Percentiles rank a stretch among this genome's conserved stretches.
Evolutionary conservation across 2,888 invertebrate genomes (phyloP).

Genomic region (Monopis laevigella): DNA sequence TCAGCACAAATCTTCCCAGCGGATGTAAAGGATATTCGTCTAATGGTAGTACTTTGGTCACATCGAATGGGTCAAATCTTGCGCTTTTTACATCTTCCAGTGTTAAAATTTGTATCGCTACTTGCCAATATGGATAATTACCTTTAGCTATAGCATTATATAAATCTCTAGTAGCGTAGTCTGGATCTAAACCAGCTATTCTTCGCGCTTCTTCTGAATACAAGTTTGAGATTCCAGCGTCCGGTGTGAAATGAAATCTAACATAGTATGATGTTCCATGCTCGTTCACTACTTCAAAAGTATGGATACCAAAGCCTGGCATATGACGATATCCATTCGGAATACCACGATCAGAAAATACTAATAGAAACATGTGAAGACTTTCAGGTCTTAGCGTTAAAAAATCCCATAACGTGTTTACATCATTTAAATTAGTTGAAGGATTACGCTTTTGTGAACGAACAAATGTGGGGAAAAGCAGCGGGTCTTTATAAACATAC

Average conservation of each 20-base stretch:
- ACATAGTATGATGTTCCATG: conserved; percentile 75
- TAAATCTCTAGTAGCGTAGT: conserved; percentile 85
- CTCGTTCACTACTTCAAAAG: conserved; percentile 84
- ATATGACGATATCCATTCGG: conserved; percentile 90
- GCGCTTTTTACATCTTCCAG: conserved; percentile 78
- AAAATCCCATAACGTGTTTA: conserved; percentile 94
- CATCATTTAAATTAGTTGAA: conserved; percentile 82
- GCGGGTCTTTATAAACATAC: conserved; percentile 87
- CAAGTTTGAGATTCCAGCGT: conserved; percentile 85
- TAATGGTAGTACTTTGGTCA: conserved; percentile 85
- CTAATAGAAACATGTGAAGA: conserved; percentile 81
- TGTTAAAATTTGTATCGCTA: conserved; percentile 86
- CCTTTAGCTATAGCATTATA: conserved; percentile 83
- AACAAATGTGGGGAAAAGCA: conserved; percentile 88
- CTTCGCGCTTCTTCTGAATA: conserved; percentile 69
- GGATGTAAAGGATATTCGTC: conserved; percentile 82
- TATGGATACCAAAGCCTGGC: conserved; percentile 93
- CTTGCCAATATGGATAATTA: conserved; percentile 77
- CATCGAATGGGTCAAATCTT: conserved; percentile 88
- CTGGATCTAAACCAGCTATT: conserved; percentile 80
- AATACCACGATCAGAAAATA: conserved; percentile 88
- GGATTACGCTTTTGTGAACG: conserved; percentile 95
- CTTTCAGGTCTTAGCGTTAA: conserved; percentile 83
- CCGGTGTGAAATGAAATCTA: conserved; percentile 89
- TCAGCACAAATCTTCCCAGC: conserved; percentile 83